Base-by-base conservation (phyloP, 2,113 vertebrate genomes). In the Sinocyclocheilus maitianheensis region DNA sequence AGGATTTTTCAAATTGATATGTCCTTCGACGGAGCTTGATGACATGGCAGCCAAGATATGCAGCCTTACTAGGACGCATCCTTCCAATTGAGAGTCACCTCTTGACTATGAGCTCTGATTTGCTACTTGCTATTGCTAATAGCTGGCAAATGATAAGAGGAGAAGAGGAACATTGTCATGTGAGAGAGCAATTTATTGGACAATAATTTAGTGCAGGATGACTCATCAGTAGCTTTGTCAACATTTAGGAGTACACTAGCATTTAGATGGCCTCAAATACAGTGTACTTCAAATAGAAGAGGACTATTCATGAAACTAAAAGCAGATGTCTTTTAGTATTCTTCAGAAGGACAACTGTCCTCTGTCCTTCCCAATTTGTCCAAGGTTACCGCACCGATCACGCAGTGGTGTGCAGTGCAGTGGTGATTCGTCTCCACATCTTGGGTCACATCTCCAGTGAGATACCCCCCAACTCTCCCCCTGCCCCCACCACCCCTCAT, bases 301-400 rank as follows among this genome's bases (percentile, higher is more conserved):
- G 46, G 43, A 9, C n/a, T 76, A 48, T 76, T 51, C 2, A 10
- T 51, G n/a, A 16, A 76, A 76, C 2, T 26, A 48, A 76, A 48
- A 76, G 74, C 22, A 40, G 3, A 51, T 76, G 74, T 76, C 40
- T 76, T 76, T 14, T 46, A 24, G n/a, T n/a, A 26, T 51, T 51
- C 18, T 72, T 76, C 72, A 48, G 40, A 48, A 75, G 72, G 72
- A 75, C 22, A 14, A 48, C 37, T 1, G 0, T 76, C 43, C 4
- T 76, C 13, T 26, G 40, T 76, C 74, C 43, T 48, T 76, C 74
- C 43, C n/a, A 76, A 7, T 51, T 76, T 76, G 43, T 76, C n/a
- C 74, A 76, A 76, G 74, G 43, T 24, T 51, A 76, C 74, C 13
- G 0, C 24, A 46, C 22, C 74, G 9, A 37, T 79, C 18, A 10